Base-by-base conservation (phyloP, 92 coral and sea anemone species). In the Phenganax subtilis region DNA sequence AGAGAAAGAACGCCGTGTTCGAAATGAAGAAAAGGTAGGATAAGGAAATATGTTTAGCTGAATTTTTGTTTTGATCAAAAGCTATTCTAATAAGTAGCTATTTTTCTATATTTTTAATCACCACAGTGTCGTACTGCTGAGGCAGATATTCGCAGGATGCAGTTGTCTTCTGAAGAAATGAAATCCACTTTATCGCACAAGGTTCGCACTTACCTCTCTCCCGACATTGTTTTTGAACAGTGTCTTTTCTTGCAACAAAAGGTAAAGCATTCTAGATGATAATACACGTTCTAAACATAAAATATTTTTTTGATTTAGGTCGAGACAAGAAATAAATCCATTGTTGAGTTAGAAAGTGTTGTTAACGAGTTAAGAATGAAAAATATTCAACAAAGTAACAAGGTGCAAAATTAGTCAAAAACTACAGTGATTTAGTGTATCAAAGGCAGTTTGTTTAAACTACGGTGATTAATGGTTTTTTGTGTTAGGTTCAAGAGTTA, bases 1-100 rank as follows among this genome's bases (percentile, higher is more conserved):
- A 30, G 83, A 79, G 65, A 79, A 54, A 20, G 83, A 79, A 79
- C 73, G 74, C 47, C 83, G 83, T 3, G n/a, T n/a, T 51, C 15
- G 83, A 63, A 44, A 12, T 31, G 83, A 79, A 16, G 73, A 54
- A 7, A 79, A 62, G 83, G 83, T 79, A 14, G 25, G 6, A 9
- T 73, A 51, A 25, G 14, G 27, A 10, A 1, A 27, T 73, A 20
- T 20, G 25, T 11, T 73, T 0, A n/a, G 61, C 6, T 52, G 10
- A 54, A 37, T 1, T 37, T 37, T 14, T 72, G 29, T 17, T 14
- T 72, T 72, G 53, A 17, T 72, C 7, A 27, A 29, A 31, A 12
- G 53, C 52, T 20, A 20, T 20, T 20, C 25, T 20, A 20, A 12
- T 47, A 28, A 17, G 10, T 10, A 54, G 15, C 55, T 44, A 54